These are phyloP conservation scores for Irena cyanogastra DNA, from an alignment of 2,113 vertebrate species.

Conservation along the genomic window DNA sequence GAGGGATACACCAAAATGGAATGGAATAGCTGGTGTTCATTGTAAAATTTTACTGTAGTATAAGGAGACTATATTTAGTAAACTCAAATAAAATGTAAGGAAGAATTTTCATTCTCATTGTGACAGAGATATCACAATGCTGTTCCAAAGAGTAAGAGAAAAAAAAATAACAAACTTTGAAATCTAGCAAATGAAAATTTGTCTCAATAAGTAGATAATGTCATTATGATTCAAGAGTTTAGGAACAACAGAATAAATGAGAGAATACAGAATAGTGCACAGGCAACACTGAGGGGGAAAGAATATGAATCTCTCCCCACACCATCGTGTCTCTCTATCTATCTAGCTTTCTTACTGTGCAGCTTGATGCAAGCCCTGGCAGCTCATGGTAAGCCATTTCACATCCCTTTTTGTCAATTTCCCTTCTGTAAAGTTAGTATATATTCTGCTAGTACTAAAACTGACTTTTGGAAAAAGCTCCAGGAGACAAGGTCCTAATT, in stretches of 20 bases:
- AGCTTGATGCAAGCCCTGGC: neutral
- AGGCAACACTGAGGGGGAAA: neutral
- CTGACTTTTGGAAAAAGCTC: neutral
- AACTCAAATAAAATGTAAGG: neutral
- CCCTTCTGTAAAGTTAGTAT: neutral
- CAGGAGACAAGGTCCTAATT: neutral
- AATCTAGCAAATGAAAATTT: neutral
- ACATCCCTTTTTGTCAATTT: neutral
- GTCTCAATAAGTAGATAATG: neutral
- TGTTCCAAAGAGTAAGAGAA: neutral
- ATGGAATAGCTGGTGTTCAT: neutral
- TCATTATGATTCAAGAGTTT: neutral
- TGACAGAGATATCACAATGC: neutral
- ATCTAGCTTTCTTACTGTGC: neutral
- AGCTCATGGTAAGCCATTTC: neutral
- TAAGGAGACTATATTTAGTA: neutral
- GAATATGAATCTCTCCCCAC: rapidly evolving
- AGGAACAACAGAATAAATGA: neutral
- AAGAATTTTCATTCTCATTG: neutral
- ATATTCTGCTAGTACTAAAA: neutral
- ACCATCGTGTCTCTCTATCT: neutral
- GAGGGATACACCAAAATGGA: neutral
- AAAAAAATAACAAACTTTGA: neutral
- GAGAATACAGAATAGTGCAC: neutral
- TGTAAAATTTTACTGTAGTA: neutral